Evolutionary conservation across 2,113 vertebrate genomes (phyloP).

Genomic region (Scomber colias): DNA sequence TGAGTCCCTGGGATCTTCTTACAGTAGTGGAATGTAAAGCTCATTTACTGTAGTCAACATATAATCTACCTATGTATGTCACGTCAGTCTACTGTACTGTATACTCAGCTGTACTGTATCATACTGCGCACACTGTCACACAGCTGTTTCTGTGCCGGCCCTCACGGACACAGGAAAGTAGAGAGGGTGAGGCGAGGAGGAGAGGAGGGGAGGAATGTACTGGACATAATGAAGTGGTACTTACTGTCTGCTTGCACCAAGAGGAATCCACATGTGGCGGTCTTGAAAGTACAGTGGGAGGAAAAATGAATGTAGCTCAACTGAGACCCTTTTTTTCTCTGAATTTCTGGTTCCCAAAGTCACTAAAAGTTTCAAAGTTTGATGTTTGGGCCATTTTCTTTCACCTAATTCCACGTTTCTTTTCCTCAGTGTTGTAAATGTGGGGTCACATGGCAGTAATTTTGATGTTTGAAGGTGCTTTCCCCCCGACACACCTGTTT

Average conservation of each 20-base stretch:
- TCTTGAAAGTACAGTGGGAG: conserved; percentile 44
- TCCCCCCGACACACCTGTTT: conserved; percentile 79
- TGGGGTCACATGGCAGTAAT: conserved; percentile 87
- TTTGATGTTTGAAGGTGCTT: conserved; percentile 93
- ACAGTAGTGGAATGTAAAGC: conserved; percentile 83
- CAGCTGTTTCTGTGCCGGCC: conserved; percentile 72
- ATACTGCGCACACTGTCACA: conserved; percentile 75
- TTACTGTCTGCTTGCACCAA: conserved; percentile 70
- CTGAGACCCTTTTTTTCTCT: conserved; percentile 78
- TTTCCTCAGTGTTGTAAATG: conserved; percentile 85
- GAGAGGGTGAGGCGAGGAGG: conserved; percentile 14
- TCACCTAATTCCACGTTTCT: conserved; percentile 55
- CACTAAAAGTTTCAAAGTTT: conserved; percentile 47
- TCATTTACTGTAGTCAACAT: conserved; percentile 81
- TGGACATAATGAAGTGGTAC: conserved; percentile 75
- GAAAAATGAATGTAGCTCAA: conserved; percentile 90
- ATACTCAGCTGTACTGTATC: conserved; percentile 77
- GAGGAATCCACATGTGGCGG: conserved; percentile 67
- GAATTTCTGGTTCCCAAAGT: conserved; percentile 60
- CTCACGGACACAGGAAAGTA: conserved; percentile 48
- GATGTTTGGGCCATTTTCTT: conserved; percentile 47
- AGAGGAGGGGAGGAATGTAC: conserved; percentile 76
- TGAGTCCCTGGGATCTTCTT: conserved; percentile 70
- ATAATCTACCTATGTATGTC: conserved; percentile 78
- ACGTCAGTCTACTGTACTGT: conserved; percentile 78